Percentiles rank a stretch among this genome's conserved stretches.
phyloP scores from a whole-genome alignment of 2,797 vertebrate species.

The Anomalospiza imberbis region DNA sequence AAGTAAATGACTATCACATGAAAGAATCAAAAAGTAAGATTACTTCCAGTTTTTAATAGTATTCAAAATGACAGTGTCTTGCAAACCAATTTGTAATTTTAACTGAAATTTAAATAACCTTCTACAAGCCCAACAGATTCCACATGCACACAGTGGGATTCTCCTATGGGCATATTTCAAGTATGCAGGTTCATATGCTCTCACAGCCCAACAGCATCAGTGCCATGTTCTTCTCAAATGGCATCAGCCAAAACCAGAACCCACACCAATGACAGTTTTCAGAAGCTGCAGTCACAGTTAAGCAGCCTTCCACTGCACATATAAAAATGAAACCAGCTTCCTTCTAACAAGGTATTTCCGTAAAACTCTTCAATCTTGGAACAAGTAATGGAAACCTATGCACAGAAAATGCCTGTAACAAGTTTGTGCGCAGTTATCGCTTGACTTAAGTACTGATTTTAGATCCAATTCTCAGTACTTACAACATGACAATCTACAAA shows the following conservation, averaged over 20 bases:
- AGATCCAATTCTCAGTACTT: neutral
- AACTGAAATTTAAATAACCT: neutral
- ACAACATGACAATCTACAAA: neutral
- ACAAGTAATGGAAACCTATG: neutral
- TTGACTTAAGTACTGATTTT: neutral
- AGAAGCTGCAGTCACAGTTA: neutral
- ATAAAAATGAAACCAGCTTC: neutral
- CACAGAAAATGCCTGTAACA: neutral
- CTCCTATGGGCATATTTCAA: neutral
- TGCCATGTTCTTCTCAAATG: neutral
- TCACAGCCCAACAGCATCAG: neutral
- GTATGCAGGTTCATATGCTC: neutral
- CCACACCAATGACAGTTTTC: neutral
- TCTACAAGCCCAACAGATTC: neutral
- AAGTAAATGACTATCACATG: neutral
- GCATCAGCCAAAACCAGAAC: neutral
- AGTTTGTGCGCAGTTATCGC: neutral
- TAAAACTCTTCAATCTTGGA: neutral
- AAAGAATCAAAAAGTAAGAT: neutral
- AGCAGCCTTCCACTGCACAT: neutral
- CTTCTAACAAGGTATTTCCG: neutral
- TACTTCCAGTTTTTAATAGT: neutral
- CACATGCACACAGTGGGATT: neutral
- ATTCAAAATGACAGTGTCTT: neutral
- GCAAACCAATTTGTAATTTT: neutral